These are phyloP conservation scores for Cosmopolites sordidus DNA, from an alignment of 2,888 invertebrate species.

Conservation along the genomic window DNA sequence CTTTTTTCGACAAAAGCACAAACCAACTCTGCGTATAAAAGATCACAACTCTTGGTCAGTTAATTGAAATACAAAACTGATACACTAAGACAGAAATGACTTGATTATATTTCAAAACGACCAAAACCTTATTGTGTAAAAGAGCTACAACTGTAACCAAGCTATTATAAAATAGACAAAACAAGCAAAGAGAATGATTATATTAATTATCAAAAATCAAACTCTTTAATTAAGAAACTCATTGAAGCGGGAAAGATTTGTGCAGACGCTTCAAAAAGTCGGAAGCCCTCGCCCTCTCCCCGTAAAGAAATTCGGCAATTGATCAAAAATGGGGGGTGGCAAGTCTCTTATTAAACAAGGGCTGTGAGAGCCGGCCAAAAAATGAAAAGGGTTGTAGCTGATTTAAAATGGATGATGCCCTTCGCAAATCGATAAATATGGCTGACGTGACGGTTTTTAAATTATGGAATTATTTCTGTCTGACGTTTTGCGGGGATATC, in stretches of 20 bases:
- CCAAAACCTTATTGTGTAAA: too few species aligned
- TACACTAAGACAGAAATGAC: too few species aligned
- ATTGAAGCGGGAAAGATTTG: slow-evolving; percentile 22
- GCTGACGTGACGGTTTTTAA: slow-evolving; percentile 21
- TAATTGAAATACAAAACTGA: too few species aligned
- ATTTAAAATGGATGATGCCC: slow-evolving; percentile 29
- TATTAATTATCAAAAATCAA: slow-evolving; percentile 28
- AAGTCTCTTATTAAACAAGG: slow-evolving; percentile 25
- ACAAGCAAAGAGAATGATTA: neutral
- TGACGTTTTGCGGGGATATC: neutral
- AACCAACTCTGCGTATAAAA: too few species aligned
- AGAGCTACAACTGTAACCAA: too few species aligned
- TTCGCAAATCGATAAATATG: slow-evolving; percentile 26
- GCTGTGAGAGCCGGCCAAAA: slow-evolving; percentile 18
- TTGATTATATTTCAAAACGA: too few species aligned
- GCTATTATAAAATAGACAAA: neutral
- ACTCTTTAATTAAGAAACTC: slow-evolving; percentile 28
- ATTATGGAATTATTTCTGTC: slow-evolving; percentile 8
- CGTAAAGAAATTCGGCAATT: slow-evolving; percentile 23
- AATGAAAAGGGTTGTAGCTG: slow-evolving; percentile 25
- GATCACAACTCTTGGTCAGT: too few species aligned
- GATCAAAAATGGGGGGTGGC: slow-evolving; percentile 27
- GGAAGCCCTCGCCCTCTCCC: slow-evolving; percentile 6
- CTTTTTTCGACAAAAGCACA: too few species aligned
- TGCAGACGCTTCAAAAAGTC: slow-evolving; percentile 23